Evolutionary conservation across 2,113 vertebrate species (phyloP), one percentile per base, ranked within the genome.

Genomic region (Pithys albifrons): DNA sequence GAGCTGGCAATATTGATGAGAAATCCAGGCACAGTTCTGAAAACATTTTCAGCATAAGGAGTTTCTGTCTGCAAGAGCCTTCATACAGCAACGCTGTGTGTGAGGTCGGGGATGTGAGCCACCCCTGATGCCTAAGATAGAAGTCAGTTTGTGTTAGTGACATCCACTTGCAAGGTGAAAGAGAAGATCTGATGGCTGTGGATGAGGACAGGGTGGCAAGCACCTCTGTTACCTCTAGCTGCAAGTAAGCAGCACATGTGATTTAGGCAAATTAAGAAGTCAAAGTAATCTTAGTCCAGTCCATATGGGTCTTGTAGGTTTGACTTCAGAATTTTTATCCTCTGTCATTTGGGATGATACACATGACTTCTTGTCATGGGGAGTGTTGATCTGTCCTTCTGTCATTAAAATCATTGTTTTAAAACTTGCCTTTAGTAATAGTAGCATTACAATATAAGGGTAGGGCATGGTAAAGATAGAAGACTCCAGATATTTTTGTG

Each of bases 171-270:
- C 12, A 74, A 67, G 74, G 37, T 76, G 58, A 66, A 76, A 61
- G 59, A 82, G 28, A 46, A 45, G 19, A 55, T 27, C 39, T 20
- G 15, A 25, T 71, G 51, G 23, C 23, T 39, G 7, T 70, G 37
- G 46, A 61, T 62, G 22, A 31, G 46, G 27, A 24, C 12, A 72
- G 31, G 18, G 16, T 71, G 14, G 20, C 37, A 92, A 67, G 35
- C 7, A 66, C 24, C 24, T 71, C 37, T 3, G 1, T 86, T 81
- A 28, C 16, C 39, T 71, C 33, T 54, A 7, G 6, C 43, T 77
- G 22, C 62, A 22, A 52, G 29, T 39, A 76, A 83, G 24, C 39
- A 2, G 1, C 31, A 25, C 0, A 2, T 80, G 10, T 2, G 2
- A 75, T 75, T 54, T 54, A 87, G n/a, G 17, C 16, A 73, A 62